phyloP scores from a whole-genome alignment of 2,888 invertebrate genomes.

The Eilema caniola region DNA sequence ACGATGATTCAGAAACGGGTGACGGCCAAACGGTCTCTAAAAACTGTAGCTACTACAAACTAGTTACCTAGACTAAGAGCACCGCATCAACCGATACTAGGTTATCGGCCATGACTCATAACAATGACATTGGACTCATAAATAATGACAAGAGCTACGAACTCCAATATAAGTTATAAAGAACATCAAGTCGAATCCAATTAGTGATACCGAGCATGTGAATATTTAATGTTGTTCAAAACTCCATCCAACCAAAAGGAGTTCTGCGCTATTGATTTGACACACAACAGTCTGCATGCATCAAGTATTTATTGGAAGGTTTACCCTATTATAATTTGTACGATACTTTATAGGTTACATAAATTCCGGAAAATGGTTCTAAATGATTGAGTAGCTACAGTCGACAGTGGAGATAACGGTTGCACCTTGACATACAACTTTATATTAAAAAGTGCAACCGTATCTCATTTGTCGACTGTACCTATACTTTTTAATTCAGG shows the following conservation, averaged over 20 bases:
- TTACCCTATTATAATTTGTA: neutral
- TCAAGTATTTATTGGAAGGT: conserved; percentile 3
- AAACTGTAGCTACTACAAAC: conserved; percentile 57
- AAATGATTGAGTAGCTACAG: too few relatives aligned
- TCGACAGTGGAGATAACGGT: too few relatives aligned
- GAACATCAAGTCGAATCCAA: conserved; percentile 37
- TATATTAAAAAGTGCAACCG: too few relatives aligned
- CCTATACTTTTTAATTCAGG: too few relatives aligned
- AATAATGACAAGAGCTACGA: conserved; percentile 44
- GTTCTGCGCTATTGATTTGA: conserved; percentile 5
- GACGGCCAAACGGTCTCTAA: conserved; percentile 70
- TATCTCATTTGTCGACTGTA: too few relatives aligned
- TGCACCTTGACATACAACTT: too few relatives aligned
- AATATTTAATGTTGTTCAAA: conserved; percentile 33
- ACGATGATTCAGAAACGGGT: conserved; percentile 74
- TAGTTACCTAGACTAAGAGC: conserved; percentile 49
- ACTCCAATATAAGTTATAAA: conserved; percentile 31
- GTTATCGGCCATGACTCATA: conserved; percentile 65
- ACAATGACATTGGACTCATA: conserved; percentile 60
- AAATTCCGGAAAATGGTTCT: too few relatives aligned
- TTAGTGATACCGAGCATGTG: conserved; percentile 26
- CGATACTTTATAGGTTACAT: neutral
- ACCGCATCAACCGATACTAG: conserved; percentile 40
- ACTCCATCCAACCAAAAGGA: neutral
- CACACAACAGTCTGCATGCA: neutral